Conservation (phyloP, 2,113 vertebrate genomes). For the Amphilophus citrinellus region DNA sequence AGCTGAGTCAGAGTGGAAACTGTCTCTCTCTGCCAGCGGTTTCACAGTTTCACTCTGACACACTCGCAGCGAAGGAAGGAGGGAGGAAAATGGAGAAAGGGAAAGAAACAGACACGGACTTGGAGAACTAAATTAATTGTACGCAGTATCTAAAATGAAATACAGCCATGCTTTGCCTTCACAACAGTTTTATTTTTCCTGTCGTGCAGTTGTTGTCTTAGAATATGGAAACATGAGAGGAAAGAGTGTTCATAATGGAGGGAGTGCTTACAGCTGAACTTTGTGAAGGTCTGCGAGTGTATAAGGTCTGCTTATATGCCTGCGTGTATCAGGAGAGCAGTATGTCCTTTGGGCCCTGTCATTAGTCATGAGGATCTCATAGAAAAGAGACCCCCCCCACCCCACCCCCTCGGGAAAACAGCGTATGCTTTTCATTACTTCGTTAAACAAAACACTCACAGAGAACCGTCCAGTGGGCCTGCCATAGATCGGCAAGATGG, state of each 20-base stretch:
- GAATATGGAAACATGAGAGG: not conserved
- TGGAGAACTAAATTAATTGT: not conserved
- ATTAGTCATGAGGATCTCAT: constrained; percentile 54
- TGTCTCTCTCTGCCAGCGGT: constrained; percentile 56
- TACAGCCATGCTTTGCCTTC: not conserved
- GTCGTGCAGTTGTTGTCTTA: not conserved
- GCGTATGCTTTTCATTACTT: constrained; percentile 73
- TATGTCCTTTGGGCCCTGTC: constrained; percentile 29
- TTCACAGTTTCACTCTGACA: constrained; percentile 64
- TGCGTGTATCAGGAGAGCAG: constrained; percentile 19
- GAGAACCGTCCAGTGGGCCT: constrained; percentile 31
- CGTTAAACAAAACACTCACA: constrained; percentile 26
- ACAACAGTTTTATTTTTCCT: not conserved
- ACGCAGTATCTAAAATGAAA: not conserved
- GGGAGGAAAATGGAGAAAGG: not conserved
- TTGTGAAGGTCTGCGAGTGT: constrained; percentile 1
- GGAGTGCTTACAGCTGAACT: not conserved
- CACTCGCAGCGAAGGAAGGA: not conserved
- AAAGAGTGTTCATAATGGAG: not conserved
- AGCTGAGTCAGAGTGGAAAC: constrained; percentile 69
- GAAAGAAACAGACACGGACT: not conserved
- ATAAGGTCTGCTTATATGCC: constrained; percentile 21
- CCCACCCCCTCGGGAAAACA: constrained; percentile 55
- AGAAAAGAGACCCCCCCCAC: constrained; percentile 21
- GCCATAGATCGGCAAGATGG: constrained; percentile 37